phyloP scores from a whole-genome alignment of 2,888 invertebrate genomes.

The Drosophila borborema region DNA sequence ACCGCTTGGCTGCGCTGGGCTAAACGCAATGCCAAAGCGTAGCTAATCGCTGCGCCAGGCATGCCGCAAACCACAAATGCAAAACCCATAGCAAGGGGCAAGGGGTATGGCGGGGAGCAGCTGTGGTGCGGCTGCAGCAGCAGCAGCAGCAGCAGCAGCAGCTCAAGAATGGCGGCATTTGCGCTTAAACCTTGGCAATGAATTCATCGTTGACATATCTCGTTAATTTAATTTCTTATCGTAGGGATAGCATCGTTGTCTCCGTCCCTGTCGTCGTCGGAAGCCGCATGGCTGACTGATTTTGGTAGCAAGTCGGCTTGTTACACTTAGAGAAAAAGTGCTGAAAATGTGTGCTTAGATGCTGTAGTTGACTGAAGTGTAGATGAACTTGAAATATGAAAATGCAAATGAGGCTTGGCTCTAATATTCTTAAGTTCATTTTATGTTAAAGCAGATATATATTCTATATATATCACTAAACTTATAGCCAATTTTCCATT shows the following conservation, averaged over 20 bases:
- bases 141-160: slow-evolving; percentile 29
- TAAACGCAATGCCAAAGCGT: slow-evolving; percentile 73
- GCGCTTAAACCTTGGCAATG: slow-evolving; percentile 84
- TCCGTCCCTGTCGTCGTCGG: slow-evolving; percentile 58
- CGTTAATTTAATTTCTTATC: slow-evolving; percentile 85
- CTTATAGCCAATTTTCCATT: too few relatives aligned
- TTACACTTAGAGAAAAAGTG: slow-evolving; percentile 8
- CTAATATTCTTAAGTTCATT: not conserved
- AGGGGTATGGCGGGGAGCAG: not conserved
- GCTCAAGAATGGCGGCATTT: slow-evolving; percentile 84
- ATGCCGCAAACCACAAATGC: slow-evolving; percentile 61
- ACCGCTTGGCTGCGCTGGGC: slow-evolving; percentile 35
- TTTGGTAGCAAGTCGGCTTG: slow-evolving; percentile 45
- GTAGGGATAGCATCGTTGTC: slow-evolving; percentile 82
- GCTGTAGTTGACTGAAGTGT: not conserved
- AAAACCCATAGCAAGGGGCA: slow-evolving; percentile 34
- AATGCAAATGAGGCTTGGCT: not conserved
- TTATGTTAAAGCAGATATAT: not conserved
- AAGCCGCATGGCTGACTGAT: slow-evolving; percentile 75
- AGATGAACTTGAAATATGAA: not conserved
- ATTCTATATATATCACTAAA: not conserved
- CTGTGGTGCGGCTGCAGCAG: slow-evolving; percentile 13
- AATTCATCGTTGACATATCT: slow-evolving; percentile 85
- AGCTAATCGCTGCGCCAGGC: slow-evolving; percentile 78
- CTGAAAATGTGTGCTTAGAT: too few relatives aligned